phyloP scores from a whole-genome alignment of 2,797 vertebrate species.

The Sphaeramia orbicularis region DNA sequence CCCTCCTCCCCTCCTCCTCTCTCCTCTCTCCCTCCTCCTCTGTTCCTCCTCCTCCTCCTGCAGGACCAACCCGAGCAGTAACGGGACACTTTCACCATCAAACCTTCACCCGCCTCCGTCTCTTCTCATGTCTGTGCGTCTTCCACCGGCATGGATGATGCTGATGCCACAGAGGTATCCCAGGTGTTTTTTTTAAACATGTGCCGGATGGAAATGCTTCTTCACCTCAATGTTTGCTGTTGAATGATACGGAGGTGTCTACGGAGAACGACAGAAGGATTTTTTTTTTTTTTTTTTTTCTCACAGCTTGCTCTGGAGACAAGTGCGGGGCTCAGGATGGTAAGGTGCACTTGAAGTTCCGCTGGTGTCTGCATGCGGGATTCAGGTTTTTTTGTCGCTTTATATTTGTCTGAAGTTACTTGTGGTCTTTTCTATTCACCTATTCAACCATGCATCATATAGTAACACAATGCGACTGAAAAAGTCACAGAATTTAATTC shows the following conservation, averaged over 20 bases:
- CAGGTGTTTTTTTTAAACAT: conserved; percentile 1
- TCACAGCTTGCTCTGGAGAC: no score
- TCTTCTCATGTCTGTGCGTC: conserved; percentile 21
- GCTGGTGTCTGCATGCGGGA: conserved; percentile 11
- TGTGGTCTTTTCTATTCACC: neutral
- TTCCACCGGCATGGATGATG: conserved; percentile 43
- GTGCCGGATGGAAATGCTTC: conserved; percentile 20
- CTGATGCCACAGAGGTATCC: conserved; percentile 22
- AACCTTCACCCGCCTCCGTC: conserved; percentile 26
- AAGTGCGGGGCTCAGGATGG: conserved; percentile 43
- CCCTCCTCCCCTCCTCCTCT: conserved; percentile 7
- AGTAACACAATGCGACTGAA: no score
- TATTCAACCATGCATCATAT: neutral
- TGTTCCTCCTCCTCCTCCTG: conserved; percentile 50
- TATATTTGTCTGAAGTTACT: conserved; percentile 36
- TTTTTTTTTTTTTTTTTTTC: no score
- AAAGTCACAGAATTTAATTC: no score
- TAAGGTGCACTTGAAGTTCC: conserved; percentile 65
- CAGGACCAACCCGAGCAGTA: conserved; percentile 66
- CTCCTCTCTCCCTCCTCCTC: conserved; percentile 3
- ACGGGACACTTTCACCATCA: conserved; percentile 74
- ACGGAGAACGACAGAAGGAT: conserved; percentile 23
- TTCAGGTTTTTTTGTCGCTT: neutral
- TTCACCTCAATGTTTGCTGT: conserved; percentile 33
- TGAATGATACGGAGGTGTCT: conserved; percentile 48